Percentiles rank a stretch among this genome's conserved stretches.
phyloP scores from a whole-genome alignment of 2,113 vertebrate genomes.

The Halichoerus grypus region DNA sequence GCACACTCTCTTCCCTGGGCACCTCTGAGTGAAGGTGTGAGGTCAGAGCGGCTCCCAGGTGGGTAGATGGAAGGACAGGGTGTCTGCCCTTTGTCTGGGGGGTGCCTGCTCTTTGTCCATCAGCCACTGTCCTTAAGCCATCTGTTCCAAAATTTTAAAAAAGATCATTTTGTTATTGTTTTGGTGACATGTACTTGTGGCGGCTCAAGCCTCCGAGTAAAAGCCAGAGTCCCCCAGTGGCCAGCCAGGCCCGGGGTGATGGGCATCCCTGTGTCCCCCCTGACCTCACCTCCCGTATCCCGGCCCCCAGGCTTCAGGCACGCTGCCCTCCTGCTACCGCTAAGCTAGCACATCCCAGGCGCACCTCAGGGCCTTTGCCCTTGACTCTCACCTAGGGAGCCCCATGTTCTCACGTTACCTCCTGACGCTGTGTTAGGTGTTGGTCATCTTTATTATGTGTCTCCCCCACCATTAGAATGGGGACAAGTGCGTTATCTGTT shows the following conservation, averaged over 20 bases:
- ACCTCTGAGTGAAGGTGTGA: not conserved
- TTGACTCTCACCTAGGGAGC: too few species aligned
- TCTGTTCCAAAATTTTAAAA: not conserved
- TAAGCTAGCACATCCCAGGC: accelerated
- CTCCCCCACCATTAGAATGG: not conserved
- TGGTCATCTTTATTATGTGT: accelerated
- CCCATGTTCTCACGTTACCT: accelerated
- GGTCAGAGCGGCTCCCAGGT: not conserved
- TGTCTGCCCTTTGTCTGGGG: not conserved
- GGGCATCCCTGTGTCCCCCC: not conserved
- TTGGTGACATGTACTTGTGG: not conserved
- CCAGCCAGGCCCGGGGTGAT: accelerated
- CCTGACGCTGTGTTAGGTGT: accelerated
- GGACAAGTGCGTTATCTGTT: not conserved
- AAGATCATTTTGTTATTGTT: not conserved
- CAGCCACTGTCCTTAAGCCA: not conserved
- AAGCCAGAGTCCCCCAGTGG: not conserved
- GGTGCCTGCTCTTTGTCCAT: not conserved
- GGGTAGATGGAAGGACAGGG: not conserved
- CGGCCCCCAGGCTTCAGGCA: too few species aligned
- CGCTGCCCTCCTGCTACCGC: not conserved
- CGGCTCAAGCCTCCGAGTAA: not conserved
- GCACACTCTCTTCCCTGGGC: accelerated
- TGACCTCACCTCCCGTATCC: accelerated
- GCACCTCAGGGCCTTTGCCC: not conserved